phyloP scores from a whole-genome alignment of 2,113 vertebrate genomes.

The Synchiropus splendidus region DNA sequence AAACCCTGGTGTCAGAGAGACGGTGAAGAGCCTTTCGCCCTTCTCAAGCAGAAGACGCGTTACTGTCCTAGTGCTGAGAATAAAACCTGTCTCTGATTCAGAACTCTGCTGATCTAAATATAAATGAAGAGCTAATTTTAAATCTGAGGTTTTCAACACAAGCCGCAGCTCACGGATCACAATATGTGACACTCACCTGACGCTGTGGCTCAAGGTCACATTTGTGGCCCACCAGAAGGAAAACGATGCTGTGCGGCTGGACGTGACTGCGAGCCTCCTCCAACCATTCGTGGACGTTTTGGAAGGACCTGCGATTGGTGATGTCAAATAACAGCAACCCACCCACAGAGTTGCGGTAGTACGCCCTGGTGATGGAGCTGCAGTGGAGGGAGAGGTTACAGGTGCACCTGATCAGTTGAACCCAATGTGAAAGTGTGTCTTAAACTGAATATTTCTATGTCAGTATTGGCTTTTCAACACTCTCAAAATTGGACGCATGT shows the following conservation, averaged over 20 bases:
- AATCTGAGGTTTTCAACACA: background rate
- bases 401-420: background rate
- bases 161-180: no score
- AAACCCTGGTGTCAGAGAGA: no score
- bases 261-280: constrained; percentile 86
- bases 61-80: no score
- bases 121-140: constrained; percentile 16
- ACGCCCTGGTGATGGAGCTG: constrained; percentile 65
- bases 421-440: no score
- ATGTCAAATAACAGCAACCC: constrained; percentile 97
- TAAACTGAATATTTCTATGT: no score
- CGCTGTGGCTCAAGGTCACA: constrained; percentile 93
- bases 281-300: constrained; percentile 93
- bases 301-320: constrained; percentile 96
- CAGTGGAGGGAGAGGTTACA: constrained; percentile 25
- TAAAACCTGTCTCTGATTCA: background rate
- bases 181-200: constrained; percentile 70
- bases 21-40: no score
- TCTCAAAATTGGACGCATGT: no score
- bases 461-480: no score
- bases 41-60: no score
- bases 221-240: constrained; percentile 95
- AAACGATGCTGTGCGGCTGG: constrained; percentile 95
- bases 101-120: constrained; percentile 14
- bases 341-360: constrained; percentile 87